Base-by-base conservation (phyloP, 1,140 invertebrate genomes). In the Hycleus phaleratus region DNA sequence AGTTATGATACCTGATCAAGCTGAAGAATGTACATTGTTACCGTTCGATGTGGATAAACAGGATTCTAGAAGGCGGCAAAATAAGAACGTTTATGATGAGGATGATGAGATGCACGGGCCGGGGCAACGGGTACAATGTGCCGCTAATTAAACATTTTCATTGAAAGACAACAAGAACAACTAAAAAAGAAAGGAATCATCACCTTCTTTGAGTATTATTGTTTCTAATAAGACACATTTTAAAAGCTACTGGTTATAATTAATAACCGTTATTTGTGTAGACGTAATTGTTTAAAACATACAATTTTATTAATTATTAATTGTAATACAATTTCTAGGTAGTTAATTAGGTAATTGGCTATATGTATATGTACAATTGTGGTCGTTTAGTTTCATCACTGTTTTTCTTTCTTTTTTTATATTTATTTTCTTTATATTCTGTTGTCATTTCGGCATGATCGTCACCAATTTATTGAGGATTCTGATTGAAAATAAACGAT, bases 111-210 rank as follows among this genome's bases (percentile, higher is more conserved):
- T 65, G 57, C 74, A 76, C 11, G 74, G 74, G 8, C 78, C 78
- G 42, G 82, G 83, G 43, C 80, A 84, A 56, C 79, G 85, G 62
- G 90, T 95, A 40, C 91, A 95, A 75, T 96, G 93, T 78, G 89
- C 91, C 10, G 43, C 51, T 45, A 53, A 53, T 46, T 53, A 53
- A 53, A 44, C 18, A 18, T 52, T 44, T 52, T 49, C 5, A 32
- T 32, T 32, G 3, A 32, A 32, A 32, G 7, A 32, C 7, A 18
- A 18, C 32, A 5, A 32, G 32, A 32, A 7, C 7, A 18, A 18
- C 18, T n/a, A 18, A 18, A 18, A 18, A 18, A 18, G 18, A 18
- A 18, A 18, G 18, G 32, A 5, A 32, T 7, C 32, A 32, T 32
- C 32, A 32, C 7, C 32, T 10, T 49, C 12, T 12, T 11, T 24